These are phyloP conservation scores for Chrysopilus asiliformis DNA, from an alignment of 2,888 invertebrate genomes.

Conservation along the genomic window DNA sequence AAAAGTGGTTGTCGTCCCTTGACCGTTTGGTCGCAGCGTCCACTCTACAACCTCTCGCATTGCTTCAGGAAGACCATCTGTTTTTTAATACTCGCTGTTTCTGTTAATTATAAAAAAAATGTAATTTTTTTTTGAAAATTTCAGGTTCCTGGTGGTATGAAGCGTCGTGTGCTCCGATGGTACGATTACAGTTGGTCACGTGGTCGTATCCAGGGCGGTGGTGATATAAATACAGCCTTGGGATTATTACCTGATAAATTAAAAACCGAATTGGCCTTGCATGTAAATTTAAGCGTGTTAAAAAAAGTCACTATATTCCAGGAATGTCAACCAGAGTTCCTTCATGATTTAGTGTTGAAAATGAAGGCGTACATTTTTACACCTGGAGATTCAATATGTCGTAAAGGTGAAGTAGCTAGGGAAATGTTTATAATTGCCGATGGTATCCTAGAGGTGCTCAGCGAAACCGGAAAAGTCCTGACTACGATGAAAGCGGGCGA, in stretches of 20 bases:
- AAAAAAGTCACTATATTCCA: conserved; percentile 95
- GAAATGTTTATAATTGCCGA: conserved; percentile 99
- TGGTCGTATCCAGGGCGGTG: conserved; percentile 88
- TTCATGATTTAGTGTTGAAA: conserved; percentile 91
- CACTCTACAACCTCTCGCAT: no score
- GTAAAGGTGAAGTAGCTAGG: conserved; percentile 85
- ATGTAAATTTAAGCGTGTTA: conserved; percentile 87
- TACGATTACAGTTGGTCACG: conserved; percentile 98
- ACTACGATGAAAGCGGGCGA: conserved; percentile 96
- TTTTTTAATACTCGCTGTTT: no score
- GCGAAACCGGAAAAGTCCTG: conserved; percentile 81
- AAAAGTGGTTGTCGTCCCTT: no score
- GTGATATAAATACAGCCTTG: conserved; percentile 89
- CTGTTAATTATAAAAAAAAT: neutral
- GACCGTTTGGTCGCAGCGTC: no score
- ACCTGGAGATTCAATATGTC: conserved; percentile 91
- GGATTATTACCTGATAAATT: conserved; percentile 89
- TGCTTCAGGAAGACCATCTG: no score
- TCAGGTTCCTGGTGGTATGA: conserved; percentile 85
- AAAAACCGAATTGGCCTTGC: conserved; percentile 90
- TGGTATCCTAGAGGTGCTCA: conserved; percentile 89
- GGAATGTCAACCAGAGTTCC: conserved; percentile 95
- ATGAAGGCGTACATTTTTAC: conserved; percentile 98
- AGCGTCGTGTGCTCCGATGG: conserved; percentile 89
- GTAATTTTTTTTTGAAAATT: conserved; percentile 2